Base-by-base conservation (phyloP, 2,888 invertebrate genomes). In the Platycheirus rosarum region DNA sequence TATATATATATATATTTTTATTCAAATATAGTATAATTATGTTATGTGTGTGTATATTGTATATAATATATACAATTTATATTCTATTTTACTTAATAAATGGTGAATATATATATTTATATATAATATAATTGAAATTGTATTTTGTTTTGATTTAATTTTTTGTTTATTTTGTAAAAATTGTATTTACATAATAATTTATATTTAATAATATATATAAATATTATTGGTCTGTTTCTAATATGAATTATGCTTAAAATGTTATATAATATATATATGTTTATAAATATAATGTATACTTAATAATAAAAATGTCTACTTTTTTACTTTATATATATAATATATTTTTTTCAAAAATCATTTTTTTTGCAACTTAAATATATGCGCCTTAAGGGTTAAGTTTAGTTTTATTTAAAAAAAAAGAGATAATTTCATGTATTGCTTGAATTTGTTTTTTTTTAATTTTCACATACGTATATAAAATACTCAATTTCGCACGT, bases 191-290 rank as follows among this genome's bases (percentile, higher is more conserved):
- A 70, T 49, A 53, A 60, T 84, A 32, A 70, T 80, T 79, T 84
- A 66, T 66, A 71, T 75, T 42, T 69, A 84, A 73, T 74, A 69
- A 74, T 73, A 76, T 80, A 65, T 78, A 76, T 84, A 82, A 78
- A 82, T 84, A 84, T 84, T 77, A 71, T 78, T 82, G 79, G 74
- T 76, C 78, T 80, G 57, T 80, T 84, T 76, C 75, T 75, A 71
- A 63, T 69, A 46, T 75, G 76, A 75, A 79, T 84, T 70, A 71
- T 70, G 69, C 79, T 71, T 73, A 84, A 40, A 14, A 7, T 40
- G 37, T 29, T 84, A 84, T 53, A 55, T 57, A 73, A 44, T 69
- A 75, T 69, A 62, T 42, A 46, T 35, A 42, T 32, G 9, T 20
- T 35, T 48, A 48, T 63, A 49, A 63, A 48, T 63, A 46, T 63